A percentile compares a stretch with the other conserved stretches of the same genome.
Conservation (phyloP, 2,888 invertebrate genomes). For the Acronicta leporina region DNA sequence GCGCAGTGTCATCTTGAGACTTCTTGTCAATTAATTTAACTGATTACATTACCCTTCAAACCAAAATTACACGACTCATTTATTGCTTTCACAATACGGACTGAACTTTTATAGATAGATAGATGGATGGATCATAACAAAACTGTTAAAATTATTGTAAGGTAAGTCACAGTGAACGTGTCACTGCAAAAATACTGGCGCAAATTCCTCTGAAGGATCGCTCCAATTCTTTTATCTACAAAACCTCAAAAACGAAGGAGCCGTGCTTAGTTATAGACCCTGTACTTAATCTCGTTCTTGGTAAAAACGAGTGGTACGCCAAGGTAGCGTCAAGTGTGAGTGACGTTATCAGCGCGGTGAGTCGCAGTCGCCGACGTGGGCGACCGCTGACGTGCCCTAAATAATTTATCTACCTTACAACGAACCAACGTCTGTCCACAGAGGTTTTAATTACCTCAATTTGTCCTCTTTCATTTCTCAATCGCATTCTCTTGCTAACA, state of each 20-base stretch:
- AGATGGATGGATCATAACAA: slow-evolving; percentile 24
- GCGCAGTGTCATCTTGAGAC: too few relatives aligned
- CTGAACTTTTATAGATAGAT: too few relatives aligned
- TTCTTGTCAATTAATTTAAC: too few relatives aligned
- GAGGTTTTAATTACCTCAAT: slow-evolving; percentile 78
- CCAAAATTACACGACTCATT: too few relatives aligned
- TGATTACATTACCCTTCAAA: too few relatives aligned
- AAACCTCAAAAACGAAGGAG: slow-evolving; percentile 48
- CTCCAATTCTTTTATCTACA: slow-evolving; percentile 52
- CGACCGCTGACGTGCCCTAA: slow-evolving; percentile 59
- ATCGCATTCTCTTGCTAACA: slow-evolving; percentile 38
- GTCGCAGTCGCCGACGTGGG: slow-evolving; percentile 65
- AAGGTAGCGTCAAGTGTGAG: slow-evolving; percentile 74
- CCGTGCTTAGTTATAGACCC: slow-evolving; percentile 61
- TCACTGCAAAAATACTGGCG: slow-evolving; percentile 40
- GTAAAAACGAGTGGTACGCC: slow-evolving; percentile 67
- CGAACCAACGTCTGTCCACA: slow-evolving; percentile 69
- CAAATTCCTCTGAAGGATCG: slow-evolving; percentile 46
- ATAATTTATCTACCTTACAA: slow-evolving; percentile 72
- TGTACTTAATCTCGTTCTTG: slow-evolving; percentile 71
- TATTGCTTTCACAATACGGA: too few relatives aligned
- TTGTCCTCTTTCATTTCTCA: slow-evolving; percentile 54
- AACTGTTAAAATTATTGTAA: slow-evolving; percentile 37
- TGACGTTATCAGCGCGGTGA: slow-evolving; percentile 79
- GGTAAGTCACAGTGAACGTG: slow-evolving; percentile 29